Conservation (phyloP, 92 coral and sea anemone species). For the Porites rus region DNA sequence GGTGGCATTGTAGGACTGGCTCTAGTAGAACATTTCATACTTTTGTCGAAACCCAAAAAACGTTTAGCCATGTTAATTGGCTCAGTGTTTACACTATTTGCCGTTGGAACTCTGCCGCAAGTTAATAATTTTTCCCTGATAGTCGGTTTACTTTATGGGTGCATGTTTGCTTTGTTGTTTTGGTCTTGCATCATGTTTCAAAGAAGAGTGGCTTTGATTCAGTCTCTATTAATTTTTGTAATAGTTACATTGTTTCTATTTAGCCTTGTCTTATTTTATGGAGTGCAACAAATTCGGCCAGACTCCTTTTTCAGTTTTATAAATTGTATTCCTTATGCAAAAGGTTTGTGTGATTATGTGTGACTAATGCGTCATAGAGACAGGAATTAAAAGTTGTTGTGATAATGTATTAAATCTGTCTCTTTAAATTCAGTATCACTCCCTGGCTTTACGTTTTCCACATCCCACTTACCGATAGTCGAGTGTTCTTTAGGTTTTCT, state of each 20-base stretch:
- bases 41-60: slow-evolving; percentile 26
- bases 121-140: slow-evolving; percentile 55
- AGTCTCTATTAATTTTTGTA: not conserved
- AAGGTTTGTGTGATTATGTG: slow-evolving; percentile 49
- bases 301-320: slow-evolving; percentile 29
- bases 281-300: slow-evolving; percentile 40
- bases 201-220: not conserved
- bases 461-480: too few species aligned
- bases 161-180: slow-evolving; percentile 17
- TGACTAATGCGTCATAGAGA: not conserved
- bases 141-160: slow-evolving; percentile 56
- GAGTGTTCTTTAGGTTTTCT: too few species aligned
- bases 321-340: slow-evolving; percentile 51
- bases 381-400: not conserved
- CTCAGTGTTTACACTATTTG: slow-evolving; percentile 12
- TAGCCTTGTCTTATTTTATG: slow-evolving; percentile 65
- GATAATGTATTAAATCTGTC: not conserved
- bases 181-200: not conserved
- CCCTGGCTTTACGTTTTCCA: too few species aligned
- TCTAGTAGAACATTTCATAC: slow-evolving; percentile 34
- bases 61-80: slow-evolving; percentile 10
- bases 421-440: not conserved
- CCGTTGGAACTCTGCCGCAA: slow-evolving; percentile 59
- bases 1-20: slow-evolving; percentile 56
- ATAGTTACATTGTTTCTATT: slow-evolving; percentile 18